Conservation (phyloP, 2,113 vertebrate genomes). For the Dipodomys merriami region DNA sequence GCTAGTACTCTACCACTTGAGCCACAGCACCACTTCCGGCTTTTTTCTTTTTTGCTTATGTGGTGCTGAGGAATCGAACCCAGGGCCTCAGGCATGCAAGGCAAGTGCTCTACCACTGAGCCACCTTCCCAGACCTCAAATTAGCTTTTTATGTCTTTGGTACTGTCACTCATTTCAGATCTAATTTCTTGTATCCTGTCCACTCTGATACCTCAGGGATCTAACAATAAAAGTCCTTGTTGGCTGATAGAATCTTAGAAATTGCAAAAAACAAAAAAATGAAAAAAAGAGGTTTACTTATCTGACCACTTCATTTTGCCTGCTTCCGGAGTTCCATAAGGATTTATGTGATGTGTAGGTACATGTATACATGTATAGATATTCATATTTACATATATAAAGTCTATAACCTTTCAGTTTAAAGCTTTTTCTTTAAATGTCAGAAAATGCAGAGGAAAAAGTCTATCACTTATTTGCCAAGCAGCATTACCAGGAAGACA, state of each 20-base stretch:
- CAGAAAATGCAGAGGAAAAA: neutral
- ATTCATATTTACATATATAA: too few species aligned
- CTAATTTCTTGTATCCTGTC: neutral
- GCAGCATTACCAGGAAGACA: neutral
- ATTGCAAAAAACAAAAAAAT: neutral
- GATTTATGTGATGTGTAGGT: neutral
- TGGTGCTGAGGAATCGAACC: too few species aligned
- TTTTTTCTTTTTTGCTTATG: too few species aligned
- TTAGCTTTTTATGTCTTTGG: neutral
- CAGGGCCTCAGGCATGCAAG: too few species aligned
- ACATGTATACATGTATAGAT: too few species aligned
- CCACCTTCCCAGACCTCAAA: too few species aligned
- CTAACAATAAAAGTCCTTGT: neutral
- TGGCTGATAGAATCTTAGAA: neutral
- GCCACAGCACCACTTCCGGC: too few species aligned
- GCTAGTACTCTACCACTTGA: too few species aligned
- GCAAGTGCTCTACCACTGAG: too few species aligned
- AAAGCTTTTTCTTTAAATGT: neutral
- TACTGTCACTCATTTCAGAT: neutral
- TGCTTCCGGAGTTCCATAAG: neutral
- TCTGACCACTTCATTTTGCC: constrained; percentile 15
- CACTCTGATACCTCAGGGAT: neutral
- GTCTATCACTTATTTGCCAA: neutral
- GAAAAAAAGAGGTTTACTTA: neutral
- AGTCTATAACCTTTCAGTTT: neutral